Evolutionary conservation across 2,888 invertebrate genomes (phyloP).

Genomic region (Luffia ferchaultella): DNA sequence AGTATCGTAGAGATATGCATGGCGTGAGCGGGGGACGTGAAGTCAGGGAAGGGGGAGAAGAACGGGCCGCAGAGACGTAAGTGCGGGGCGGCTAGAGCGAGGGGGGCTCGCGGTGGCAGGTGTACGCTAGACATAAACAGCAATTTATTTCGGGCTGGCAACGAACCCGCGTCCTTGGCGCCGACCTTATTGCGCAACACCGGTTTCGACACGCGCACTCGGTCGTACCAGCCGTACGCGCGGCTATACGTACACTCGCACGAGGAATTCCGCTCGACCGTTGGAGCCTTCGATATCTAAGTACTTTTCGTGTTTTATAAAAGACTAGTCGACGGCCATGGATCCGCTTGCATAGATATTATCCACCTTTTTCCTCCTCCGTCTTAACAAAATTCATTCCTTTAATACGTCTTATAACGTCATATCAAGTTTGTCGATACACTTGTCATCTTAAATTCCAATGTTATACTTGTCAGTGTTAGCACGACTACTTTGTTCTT

Average conservation of each 20-base stretch:
- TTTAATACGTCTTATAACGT: no score
- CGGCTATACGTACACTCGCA: background rate
- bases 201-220: constrained; percentile 50
- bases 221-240: background rate
- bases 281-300: background rate
- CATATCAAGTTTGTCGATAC: no score
- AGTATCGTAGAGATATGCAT: background rate
- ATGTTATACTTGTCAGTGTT: no score
- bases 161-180: constrained; percentile 62
- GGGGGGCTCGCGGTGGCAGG: constrained; percentile 9
- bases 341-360: background rate
- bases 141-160: constrained; percentile 52
- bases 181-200: constrained; percentile 64
- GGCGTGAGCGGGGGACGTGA: background rate
- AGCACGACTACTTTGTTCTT: no score
- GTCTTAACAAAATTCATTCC: no score
- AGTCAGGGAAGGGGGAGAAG: background rate
- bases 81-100: background rate
- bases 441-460: no score
- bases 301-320: no score
- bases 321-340: background rate
- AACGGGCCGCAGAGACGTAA: background rate
- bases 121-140: constrained; percentile 55
- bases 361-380: no score
- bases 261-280: background rate